A percentile compares a stretch with the other conserved stretches of the same genome.
These are phyloP conservation scores for Setipinna tenuifilis DNA, from an alignment of 2,797 vertebrate genomes.

Conservation along the genomic window DNA sequence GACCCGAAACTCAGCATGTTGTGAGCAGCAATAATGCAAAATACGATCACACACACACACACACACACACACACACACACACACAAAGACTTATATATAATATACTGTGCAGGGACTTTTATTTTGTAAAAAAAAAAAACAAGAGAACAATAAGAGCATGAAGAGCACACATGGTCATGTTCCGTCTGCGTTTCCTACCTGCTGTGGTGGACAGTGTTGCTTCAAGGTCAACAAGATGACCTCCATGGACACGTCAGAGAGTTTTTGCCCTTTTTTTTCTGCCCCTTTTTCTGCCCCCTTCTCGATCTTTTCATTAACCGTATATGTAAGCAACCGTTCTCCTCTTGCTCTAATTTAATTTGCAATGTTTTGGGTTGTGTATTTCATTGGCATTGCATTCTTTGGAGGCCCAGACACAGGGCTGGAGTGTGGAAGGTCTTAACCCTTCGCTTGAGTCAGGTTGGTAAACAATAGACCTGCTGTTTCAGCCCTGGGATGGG, in stretches of 20 bases:
- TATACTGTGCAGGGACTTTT: conserved; percentile 6
- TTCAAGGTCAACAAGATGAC: neutral
- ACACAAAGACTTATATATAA: conserved; percentile 7
- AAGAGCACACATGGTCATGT: conserved; percentile 7
- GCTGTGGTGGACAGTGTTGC: conserved; percentile 22
- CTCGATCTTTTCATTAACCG: neutral
- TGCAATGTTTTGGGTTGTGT: conserved; percentile 42
- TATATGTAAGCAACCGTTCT: conserved; percentile 35
- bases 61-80: neutral
- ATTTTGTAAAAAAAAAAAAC: neutral
- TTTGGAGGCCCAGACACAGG: neutral
- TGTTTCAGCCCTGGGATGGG: neutral
- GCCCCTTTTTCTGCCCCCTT: conserved; percentile 17
- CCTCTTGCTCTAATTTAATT: conserved; percentile 54
- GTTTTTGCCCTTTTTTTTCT: neutral
- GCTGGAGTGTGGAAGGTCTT: neutral
- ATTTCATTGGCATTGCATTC: conserved; percentile 45
- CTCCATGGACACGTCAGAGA: conserved; percentile 8
- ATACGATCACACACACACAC: neutral
- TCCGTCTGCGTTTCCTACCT: conserved; percentile 33
- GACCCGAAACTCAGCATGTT: conserved; percentile 16
- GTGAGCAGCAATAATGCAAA: conserved; percentile 22
- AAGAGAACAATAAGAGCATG: neutral
- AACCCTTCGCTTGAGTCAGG: neutral
- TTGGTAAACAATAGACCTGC: conserved; percentile 24